Percentiles rank a stretch among this genome's conserved stretches.
These are phyloP conservation scores for Copidosoma aretas DNA, from an alignment of 2,888 invertebrate genomes.

Conservation along the genomic window DNA sequence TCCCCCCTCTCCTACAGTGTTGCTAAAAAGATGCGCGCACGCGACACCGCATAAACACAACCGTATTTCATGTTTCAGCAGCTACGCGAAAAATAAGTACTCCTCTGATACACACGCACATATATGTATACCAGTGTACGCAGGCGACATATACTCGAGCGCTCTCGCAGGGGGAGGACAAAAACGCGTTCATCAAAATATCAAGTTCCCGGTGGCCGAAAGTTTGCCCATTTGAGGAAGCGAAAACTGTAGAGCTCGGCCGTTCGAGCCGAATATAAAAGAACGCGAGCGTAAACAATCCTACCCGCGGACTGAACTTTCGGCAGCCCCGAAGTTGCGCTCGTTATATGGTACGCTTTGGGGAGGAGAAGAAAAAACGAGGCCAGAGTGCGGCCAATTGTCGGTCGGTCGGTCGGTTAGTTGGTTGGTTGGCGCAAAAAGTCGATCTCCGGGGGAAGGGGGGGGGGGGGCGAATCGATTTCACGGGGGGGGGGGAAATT, in stretches of 20 bases:
- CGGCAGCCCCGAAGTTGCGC: neutral
- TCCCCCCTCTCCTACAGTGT: slow-evolving; percentile 1
- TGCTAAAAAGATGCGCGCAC: neutral
- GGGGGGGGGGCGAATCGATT: no score
- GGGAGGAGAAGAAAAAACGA: neutral
- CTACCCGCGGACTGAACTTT: slow-evolving; percentile 10
- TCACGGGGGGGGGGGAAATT: no score
- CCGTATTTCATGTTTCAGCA: slow-evolving; percentile 24
- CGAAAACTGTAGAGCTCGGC: slow-evolving; percentile 3
- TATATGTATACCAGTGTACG: neutral
- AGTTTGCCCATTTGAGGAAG: slow-evolving; percentile 29
- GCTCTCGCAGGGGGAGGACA: slow-evolving; percentile 4
- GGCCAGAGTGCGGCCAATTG: neutral
- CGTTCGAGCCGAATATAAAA: slow-evolving; percentile 15
- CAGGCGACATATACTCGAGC: neutral
- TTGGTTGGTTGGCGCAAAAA: neutral
- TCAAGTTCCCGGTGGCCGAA: slow-evolving; percentile 19
- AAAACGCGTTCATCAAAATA: slow-evolving; percentile 34
- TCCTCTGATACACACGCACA: neutral
- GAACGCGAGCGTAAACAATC: slow-evolving; percentile 31
- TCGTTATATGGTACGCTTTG: neutral
- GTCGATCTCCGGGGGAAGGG: no score
- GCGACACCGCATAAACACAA: slow-evolving; percentile 24
- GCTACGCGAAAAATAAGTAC: slow-evolving; percentile 8
- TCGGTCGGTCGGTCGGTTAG: neutral